Evolutionary conservation across 2,113 vertebrate genomes (phyloP), one percentile per base, ranked within the genome.

Genomic region (Corydoras maculifer): DNA sequence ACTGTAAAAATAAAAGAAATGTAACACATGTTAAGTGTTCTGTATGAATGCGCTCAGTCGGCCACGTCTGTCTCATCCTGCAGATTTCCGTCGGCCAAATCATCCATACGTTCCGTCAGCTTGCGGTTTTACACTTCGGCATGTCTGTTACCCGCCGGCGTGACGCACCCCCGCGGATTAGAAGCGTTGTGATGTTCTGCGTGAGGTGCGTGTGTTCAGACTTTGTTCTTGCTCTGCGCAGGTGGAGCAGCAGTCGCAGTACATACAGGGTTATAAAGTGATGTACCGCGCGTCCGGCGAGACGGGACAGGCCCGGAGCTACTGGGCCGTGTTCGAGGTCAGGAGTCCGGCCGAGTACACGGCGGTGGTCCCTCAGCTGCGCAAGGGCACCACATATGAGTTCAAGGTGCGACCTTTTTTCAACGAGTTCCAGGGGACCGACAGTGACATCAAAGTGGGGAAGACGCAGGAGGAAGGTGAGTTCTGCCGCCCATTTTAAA

Each of bases 201-300:
- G 35, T 8, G 35, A 8, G 4, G 35, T 8, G 18, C 2, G 35
- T 43, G 35, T 43, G 35, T 5, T 25, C 18, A 25, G 18, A 25
- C 18, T 25, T 43, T 43, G 35, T 43, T 43, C 9, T 31, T 66
- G 73, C 72, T 68, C 31, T 83, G 71, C 77, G 66, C 76, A 99
- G 97, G 96, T 97, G 82, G 95, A 98, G 85, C 94, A 98, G 80
- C 95, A 97, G 83, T 97, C 95, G 2, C 96, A 95, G 75, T 99
- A 98, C 80, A 92, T 98, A 76, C 96, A 99, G 84, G 97, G 97
- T 51, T 99, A 94, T 80, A 97, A 95, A 85, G 92, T 99, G 77
- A 91, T 99, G 79, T 99, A 96, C 85, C 89, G 97, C 32, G 91
- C 91, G 0, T 90, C 88, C 0, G 80, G 90, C 13, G 86, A 89